These are phyloP conservation scores for Nematostella vectensis DNA, from an alignment of 92 coral and sea anemone species.

Conservation along the genomic window DNA sequence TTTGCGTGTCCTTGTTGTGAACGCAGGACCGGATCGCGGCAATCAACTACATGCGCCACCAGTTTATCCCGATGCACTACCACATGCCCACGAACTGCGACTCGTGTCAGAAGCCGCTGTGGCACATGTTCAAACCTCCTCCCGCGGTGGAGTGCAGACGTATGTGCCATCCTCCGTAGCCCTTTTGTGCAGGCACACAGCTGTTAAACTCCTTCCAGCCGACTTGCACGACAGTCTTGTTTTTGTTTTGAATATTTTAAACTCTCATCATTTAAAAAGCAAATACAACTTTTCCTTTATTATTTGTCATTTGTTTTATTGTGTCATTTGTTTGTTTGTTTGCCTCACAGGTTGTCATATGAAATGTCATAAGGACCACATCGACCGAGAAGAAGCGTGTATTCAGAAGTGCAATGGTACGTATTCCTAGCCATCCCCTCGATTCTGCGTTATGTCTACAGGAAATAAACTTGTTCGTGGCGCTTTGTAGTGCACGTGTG, in stretches of 20 bases:
- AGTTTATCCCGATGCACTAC: conserved; percentile 88
- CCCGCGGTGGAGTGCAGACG: conserved; percentile 95
- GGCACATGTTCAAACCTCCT: conserved; percentile 98
- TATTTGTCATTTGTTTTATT: too few relatives aligned
- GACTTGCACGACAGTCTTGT: too few relatives aligned
- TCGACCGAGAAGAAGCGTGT: conserved; percentile 94
- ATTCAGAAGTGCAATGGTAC: conserved; percentile 78
- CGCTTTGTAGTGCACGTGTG: too few relatives aligned
- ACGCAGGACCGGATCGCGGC: conserved; percentile 75
- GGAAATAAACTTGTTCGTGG: background rate
- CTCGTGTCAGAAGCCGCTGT: conserved; percentile 89
- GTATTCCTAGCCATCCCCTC: background rate
- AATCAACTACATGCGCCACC: conserved; percentile 96
- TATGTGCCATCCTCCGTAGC: conserved; percentile 52
- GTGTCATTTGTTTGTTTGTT: too few relatives aligned
- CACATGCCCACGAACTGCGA: conserved; percentile 99
- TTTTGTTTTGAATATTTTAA: background rate
- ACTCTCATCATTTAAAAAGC: too few relatives aligned
- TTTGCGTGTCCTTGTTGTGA: too few relatives aligned
- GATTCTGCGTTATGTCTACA: background rate
- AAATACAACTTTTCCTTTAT: too few relatives aligned
- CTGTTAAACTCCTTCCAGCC: background rate
- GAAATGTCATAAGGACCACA: conserved; percentile 96
- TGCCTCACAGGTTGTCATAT: conserved; percentile 69
- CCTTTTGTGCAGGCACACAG: background rate